These are phyloP conservation scores for Brachionus angularis DNA, from an alignment of 1,140 invertebrate species.

Conservation along the genomic window DNA sequence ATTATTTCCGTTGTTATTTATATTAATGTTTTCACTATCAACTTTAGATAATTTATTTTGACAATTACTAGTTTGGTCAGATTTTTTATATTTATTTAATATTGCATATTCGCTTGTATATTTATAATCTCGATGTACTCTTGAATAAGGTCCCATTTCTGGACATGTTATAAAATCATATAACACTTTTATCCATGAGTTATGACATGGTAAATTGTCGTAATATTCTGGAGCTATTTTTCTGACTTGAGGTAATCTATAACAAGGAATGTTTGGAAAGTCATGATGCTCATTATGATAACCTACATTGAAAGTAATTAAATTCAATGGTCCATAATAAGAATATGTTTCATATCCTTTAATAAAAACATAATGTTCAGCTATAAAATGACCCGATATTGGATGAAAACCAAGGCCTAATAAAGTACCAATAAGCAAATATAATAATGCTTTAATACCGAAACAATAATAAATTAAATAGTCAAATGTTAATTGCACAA, in stretches of 20 bases:
- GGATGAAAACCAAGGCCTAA: constrained; percentile 95
- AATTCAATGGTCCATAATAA: constrained; percentile 95
- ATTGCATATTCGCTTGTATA: constrained; percentile 38
- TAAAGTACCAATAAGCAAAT: constrained; percentile 78
- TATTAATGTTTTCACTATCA: too few species aligned
- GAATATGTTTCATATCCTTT: constrained; percentile 97
- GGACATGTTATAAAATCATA: constrained; percentile 95
- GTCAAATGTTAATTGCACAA: constrained; percentile 83
- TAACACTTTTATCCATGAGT: constrained; percentile 84
- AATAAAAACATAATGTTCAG: constrained; percentile 97
- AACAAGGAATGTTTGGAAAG: constrained; percentile 91
- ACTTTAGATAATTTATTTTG: too few species aligned
- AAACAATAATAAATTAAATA: constrained; percentile 71
- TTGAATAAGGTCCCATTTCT: constrained; percentile 87
- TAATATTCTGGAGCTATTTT: constrained; percentile 93
- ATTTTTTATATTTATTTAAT: neutral
- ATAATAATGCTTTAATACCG: constrained; percentile 74
- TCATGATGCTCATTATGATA: constrained; percentile 71
- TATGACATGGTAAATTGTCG: constrained; percentile 83
- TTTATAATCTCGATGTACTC: constrained; percentile 62
- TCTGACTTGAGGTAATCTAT: constrained; percentile 77
- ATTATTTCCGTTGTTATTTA: too few species aligned
- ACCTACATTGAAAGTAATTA: constrained; percentile 96
- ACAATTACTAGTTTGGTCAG: too few species aligned
- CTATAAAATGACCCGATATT: constrained; percentile 97